Conservation (phyloP, 1,140 invertebrate species). For the Oncopeltus fasciatus region DNA sequence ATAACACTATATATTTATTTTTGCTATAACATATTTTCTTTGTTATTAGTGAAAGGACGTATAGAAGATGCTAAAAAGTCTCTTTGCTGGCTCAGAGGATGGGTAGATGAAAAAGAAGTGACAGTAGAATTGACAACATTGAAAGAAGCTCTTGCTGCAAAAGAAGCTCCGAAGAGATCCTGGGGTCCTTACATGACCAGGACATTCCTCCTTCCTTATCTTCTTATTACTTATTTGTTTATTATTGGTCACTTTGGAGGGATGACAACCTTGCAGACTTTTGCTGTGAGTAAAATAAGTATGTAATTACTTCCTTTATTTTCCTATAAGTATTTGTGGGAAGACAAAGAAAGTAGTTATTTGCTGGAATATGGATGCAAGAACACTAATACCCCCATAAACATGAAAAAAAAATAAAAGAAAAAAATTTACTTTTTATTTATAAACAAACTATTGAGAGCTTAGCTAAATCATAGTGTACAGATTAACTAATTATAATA, state of each 20-base stretch:
- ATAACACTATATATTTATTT: too few relatives aligned
- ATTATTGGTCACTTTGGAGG: conserved; percentile 57
- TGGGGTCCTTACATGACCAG: conserved; percentile 32
- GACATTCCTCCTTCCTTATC: conserved; percentile 46
- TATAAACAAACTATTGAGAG: too few relatives aligned
- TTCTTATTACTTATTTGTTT: conserved; percentile 45
- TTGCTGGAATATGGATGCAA: too few relatives aligned
- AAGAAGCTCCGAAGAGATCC: conserved; percentile 21
- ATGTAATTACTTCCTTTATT: too few relatives aligned
- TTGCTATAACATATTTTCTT: too few relatives aligned
- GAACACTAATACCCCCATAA: too few relatives aligned
- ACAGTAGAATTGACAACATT: conserved; percentile 40
- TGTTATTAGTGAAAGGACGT: conserved; percentile 23
- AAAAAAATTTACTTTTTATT: too few relatives aligned
- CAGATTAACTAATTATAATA: too few relatives aligned
- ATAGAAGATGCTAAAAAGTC: conserved; percentile 35
- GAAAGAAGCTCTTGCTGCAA: conserved; percentile 25
- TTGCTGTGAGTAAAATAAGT: conserved; percentile 45
- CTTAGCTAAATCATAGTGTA: too few relatives aligned
- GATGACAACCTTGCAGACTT: conserved; percentile 52
- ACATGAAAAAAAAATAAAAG: too few relatives aligned
- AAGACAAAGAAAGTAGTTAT: too few relatives aligned
- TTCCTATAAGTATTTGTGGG: too few relatives aligned
- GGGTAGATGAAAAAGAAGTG: conserved; percentile 37
- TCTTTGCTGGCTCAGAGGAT: conserved; percentile 52